phyloP scores from a whole-genome alignment of 2,888 invertebrate genomes.

The Rhyacophila evoluta region DNA sequence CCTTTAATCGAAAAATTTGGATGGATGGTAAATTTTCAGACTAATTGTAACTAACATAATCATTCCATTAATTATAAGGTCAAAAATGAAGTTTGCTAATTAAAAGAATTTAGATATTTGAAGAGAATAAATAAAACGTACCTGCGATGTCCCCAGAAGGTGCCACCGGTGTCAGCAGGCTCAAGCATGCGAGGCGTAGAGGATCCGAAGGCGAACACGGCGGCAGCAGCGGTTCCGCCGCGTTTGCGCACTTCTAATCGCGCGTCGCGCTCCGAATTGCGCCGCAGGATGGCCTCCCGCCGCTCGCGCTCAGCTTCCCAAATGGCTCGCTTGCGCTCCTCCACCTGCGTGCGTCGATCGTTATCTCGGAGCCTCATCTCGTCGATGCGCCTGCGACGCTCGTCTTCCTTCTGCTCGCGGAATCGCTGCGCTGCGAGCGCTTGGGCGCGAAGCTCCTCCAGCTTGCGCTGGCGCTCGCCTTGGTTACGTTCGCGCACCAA shows the following conservation, averaged over 20 bases:
- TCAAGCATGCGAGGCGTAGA: constrained; percentile 90
- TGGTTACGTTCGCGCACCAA: constrained; percentile 88
- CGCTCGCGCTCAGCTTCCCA: constrained; percentile 90
- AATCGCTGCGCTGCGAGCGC: constrained; percentile 90
- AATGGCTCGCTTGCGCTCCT: constrained; percentile 90
- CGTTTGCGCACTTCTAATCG: constrained; percentile 83
- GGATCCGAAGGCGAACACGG: constrained; percentile 91
- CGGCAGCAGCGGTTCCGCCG: constrained; percentile 78
- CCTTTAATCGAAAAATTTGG: too few relatives aligned
- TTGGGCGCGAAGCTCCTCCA: constrained; percentile 91
- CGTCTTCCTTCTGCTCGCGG: constrained; percentile 89
- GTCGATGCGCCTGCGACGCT: constrained; percentile 83
- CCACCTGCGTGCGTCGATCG: constrained; percentile 78
- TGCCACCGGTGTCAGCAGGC: constrained; percentile 81
- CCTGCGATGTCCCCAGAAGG: constrained; percentile 89
- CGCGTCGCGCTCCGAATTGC: constrained; percentile 87
- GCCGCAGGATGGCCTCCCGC: constrained; percentile 85
- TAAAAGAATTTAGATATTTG: too few relatives aligned
- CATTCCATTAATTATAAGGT: too few relatives aligned
- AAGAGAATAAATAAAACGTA: too few relatives aligned
- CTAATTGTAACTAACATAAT: too few relatives aligned
- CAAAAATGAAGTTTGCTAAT: too few relatives aligned
- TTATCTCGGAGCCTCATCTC: constrained; percentile 84
- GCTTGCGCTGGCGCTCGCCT: constrained; percentile 88
- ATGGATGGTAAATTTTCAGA: too few relatives aligned